Evolutionary conservation across 1,140 invertebrate species (phyloP), one percentile per base, ranked within the genome.

Genomic region (Brachionus rotundiformis): DNA sequence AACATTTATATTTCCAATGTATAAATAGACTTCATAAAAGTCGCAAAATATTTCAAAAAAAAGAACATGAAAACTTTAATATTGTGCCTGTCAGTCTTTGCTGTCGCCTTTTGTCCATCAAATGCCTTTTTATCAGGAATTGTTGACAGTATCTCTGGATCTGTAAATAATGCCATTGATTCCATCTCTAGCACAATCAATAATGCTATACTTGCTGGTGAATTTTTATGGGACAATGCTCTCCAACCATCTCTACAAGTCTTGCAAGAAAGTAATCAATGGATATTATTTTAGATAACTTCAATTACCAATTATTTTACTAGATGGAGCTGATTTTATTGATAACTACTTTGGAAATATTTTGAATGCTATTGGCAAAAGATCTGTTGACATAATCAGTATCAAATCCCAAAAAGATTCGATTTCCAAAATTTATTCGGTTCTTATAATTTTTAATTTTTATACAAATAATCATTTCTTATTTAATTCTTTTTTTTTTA

Each of bases 201-300:
- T n/a, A 79, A 44, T 63, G 76, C 47, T 39, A 3, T 39, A 1
- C 23, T 79, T 79, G 76, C 59, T 19, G 76, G 76, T 23, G 27
- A 79, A 59, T 79, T 79, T 41, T 63, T 79, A 23, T 79, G 76
- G 76, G 76, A 79, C 47, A 79, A 79, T 79, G 76, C 76, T 79
- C 25, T 79, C 16, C 47, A 54, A 36, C 76, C 76, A 79, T 59
- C 44, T 33, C 76, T 79, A 2, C 47, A 79, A 79, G 59, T 79
- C 13, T 59, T 79, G 23, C 76, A 79, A 79, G 33, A 79, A 33
- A 79, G 76, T 79, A 59, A 2, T 23, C 25, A 11, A 1, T 68
- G 3, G 19, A 16, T 16, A 31, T 8, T 13, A 1, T 63, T n/a
- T 33, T 31, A 16, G 13, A 68, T 36, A n/a, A n/a, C n/a, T n/a